Conservation (phyloP, 2,113 vertebrate species). For the Okapia johnstoni region DNA sequence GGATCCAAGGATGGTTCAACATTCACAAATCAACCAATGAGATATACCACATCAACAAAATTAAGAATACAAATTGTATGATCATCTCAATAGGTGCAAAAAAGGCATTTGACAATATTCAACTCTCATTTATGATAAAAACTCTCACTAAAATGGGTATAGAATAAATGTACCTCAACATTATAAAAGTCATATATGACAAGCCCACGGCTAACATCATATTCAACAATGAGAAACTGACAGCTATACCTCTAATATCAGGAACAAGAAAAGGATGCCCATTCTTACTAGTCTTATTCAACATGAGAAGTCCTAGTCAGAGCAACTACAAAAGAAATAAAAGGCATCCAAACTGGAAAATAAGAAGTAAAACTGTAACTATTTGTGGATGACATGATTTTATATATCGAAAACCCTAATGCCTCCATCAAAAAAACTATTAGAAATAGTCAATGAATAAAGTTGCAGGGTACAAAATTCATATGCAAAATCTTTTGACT, state of each 20-base stretch:
- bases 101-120: neutral
- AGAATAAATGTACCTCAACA: neutral
- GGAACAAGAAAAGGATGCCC: neutral
- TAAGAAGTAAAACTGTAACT: neutral
- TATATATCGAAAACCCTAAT: neutral
- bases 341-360: neutral
- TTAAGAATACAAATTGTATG: neutral
- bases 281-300: neutral
- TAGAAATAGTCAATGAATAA: neutral
- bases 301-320: neutral
- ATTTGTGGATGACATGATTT: neutral
- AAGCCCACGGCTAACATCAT: neutral
- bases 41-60: neutral
- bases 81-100: neutral
- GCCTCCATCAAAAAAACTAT: neutral
- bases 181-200: neutral
- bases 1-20: neutral
- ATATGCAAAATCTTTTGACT: neutral
- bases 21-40: neutral
- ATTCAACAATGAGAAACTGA: neutral
- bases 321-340: neutral
- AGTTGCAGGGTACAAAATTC: neutral
- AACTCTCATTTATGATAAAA: neutral
- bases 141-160: neutral
- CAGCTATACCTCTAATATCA: neutral